phyloP scores from a whole-genome alignment of 2,888 invertebrate species.

The Ophioninae sp. region DNA sequence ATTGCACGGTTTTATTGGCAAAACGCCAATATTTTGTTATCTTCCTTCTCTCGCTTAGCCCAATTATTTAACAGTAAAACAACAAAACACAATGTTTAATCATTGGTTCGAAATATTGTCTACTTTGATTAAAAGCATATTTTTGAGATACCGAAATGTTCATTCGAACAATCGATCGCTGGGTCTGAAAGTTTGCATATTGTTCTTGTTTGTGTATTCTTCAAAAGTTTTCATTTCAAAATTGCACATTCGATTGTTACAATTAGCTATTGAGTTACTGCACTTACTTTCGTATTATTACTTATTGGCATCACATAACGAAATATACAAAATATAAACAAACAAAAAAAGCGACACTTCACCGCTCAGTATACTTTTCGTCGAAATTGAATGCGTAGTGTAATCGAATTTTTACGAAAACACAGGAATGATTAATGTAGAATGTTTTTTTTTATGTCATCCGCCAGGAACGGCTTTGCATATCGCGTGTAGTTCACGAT shows the following conservation, averaged over 20 bases:
- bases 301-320: slow-evolving; percentile 79
- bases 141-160: background rate
- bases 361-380: slow-evolving; percentile 9
- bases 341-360: slow-evolving; percentile 42
- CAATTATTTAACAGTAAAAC: background rate
- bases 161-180: background rate
- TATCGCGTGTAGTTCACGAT: background rate
- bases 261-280: background rate
- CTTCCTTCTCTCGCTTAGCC: background rate
- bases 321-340: slow-evolving; percentile 25
- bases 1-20: background rate
- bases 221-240: background rate
- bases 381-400: background rate
- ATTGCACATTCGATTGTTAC: background rate
- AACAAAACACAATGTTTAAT: background rate
- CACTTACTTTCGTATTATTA: slow-evolving; percentile 70
- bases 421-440: background rate
- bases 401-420: background rate
- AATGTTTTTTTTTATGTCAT: background rate
- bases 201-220: background rate
- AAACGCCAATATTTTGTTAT: background rate
- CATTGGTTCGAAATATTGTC: background rate
- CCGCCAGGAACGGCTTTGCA: background rate
- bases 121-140: background rate
- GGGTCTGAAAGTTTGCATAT: background rate